Evolutionary conservation across 2,113 vertebrate genomes (phyloP), one percentile per base, ranked within the genome.

Genomic region (Corythornis cristatus): DNA sequence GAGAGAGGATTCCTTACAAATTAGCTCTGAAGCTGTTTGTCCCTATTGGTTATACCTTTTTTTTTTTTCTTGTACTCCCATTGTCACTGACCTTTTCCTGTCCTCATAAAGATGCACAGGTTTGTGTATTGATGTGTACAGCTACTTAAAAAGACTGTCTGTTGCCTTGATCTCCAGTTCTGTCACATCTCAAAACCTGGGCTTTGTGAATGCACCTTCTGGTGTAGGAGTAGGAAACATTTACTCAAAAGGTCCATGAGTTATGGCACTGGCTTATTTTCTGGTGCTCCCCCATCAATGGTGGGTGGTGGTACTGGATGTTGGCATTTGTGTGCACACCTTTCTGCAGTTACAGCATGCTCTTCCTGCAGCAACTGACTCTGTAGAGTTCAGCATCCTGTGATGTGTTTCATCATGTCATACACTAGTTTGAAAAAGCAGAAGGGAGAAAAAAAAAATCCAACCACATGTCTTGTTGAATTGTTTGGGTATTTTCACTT

Each of bases 261-360:
- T 31, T 83, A 15, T 10, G 14, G 15, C 37, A 54, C 45, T 88
- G 54, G 7, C 19, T 76, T 20, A 37, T 84, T 81, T 35, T 54
- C 60, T 72, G 28, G 11, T 58, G 23, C 33, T 83, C 20, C 66
- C 3, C 16, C 6, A 21, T 56, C 40, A 42, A 1, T 31, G 31
- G 53, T 51, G 60, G 12, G 4, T 31, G 15, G 7, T 3, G 1
- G 56, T 45, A 20, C 9, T 0, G 3, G 0, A 1, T 43, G 17
- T 61, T 83, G 7, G 1, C 12, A 1, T 7, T 7, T 22, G n/a
- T 8, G 0, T 31, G 23, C 21, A 11, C 6, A 12, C 28, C 25
- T 82, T 62, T 43, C n/a, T 76, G 50, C 73, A 42, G 33, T 40
- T 53, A 50, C 43, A 40, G 51, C 12, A 4, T 8, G 14, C 29